Evolutionary conservation across 2,797 vertebrate species (phyloP).

Genomic region (Epinephelus awoara): DNA sequence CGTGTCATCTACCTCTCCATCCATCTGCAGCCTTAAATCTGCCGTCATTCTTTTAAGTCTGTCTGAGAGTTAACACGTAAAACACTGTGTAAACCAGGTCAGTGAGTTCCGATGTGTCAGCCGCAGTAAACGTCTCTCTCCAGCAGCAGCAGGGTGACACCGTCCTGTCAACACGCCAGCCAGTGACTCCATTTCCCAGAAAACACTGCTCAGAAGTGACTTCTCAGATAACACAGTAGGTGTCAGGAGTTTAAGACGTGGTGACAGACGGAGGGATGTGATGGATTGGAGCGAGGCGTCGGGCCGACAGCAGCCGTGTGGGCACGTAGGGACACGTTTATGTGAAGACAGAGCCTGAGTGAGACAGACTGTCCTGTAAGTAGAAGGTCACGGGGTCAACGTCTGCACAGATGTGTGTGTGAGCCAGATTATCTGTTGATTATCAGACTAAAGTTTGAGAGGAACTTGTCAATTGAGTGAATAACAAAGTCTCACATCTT

Average conservation of each 20-base stretch:
- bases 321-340: slow-evolving; percentile 42
- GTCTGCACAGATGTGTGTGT: background rate
- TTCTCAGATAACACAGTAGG: slow-evolving; percentile 22
- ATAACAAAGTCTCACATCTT: no score
- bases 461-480: no score
- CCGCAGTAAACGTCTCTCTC: slow-evolving; percentile 21
- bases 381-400: background rate
- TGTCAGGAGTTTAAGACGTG: slow-evolving; percentile 44
- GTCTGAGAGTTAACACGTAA: background rate
- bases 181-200: slow-evolving; percentile 67
- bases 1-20: no score
- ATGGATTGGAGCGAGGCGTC: slow-evolving; percentile 34
- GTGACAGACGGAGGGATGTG: slow-evolving; percentile 50
- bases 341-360: slow-evolving; percentile 1
- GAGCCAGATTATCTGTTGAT: background rate
- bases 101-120: slow-evolving; percentile 29
- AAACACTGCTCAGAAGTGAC: slow-evolving; percentile 57
- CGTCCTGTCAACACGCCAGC: slow-evolving; percentile 51
- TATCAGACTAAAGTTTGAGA: no score
- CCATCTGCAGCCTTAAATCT: background rate
- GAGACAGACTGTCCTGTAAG: background rate
- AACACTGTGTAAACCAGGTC: background rate
- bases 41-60: background rate
- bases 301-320: slow-evolving; percentile 44
- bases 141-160: slow-evolving; percentile 12